phyloP scores from a whole-genome alignment of 2,888 invertebrate species.

The Pyralis farinalis region DNA sequence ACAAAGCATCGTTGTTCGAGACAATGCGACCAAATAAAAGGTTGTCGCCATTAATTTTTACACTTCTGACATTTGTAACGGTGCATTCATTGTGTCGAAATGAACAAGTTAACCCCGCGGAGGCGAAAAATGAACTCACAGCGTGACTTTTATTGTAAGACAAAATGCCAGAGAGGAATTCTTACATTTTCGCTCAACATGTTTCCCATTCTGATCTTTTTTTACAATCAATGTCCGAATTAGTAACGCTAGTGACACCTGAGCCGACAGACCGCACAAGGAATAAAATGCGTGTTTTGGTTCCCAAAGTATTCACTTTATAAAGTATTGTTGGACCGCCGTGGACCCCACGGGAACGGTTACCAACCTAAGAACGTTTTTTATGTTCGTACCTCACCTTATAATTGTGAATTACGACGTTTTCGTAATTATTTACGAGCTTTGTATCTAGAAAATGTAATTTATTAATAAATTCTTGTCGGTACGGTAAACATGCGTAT shows the following conservation, averaged over 20 bases:
- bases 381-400: constrained; percentile 49
- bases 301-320: constrained; percentile 59
- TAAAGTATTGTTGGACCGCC: constrained; percentile 53
- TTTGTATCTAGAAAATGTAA: constrained; percentile 37
- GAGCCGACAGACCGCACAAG: constrained; percentile 72
- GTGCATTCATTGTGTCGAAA: constrained; percentile 56
- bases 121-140: constrained; percentile 65
- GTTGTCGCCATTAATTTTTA: constrained; percentile 74
- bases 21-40: constrained; percentile 71
- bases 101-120: constrained; percentile 50
- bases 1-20: constrained; percentile 71
- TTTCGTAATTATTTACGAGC: constrained; percentile 59
- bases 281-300: constrained; percentile 69
- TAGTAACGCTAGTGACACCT: constrained; percentile 75
- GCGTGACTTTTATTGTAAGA: constrained; percentile 49
- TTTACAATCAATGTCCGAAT: constrained; percentile 42
- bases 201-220: constrained; percentile 57
- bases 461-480: constrained; percentile 20
- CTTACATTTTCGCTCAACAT: constrained; percentile 45
- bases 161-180: constrained; percentile 34
- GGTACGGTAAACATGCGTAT: constrained; percentile 18
- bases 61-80: constrained; percentile 74
- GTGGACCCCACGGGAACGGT: constrained; percentile 61
- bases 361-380: constrained; percentile 45
- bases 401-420: constrained; percentile 59